phyloP scores from a whole-genome alignment of 2,113 vertebrate genomes.

The Pardalotus punctatus region DNA sequence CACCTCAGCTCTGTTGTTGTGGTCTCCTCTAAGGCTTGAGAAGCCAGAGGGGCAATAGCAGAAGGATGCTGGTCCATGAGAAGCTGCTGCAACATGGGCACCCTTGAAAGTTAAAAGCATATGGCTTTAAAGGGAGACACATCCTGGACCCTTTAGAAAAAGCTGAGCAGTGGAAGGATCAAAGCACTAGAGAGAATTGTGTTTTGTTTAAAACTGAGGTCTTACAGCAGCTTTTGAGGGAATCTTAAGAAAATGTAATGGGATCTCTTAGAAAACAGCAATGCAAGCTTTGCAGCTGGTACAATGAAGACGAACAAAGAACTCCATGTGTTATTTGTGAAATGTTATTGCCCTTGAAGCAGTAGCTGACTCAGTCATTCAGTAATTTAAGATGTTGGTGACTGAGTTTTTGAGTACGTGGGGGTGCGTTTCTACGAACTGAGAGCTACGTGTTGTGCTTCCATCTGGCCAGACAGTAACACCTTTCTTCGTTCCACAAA shows the following conservation, averaged over 20 bases:
- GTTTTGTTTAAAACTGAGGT: slow-evolving; percentile 5
- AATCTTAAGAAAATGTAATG: not conserved
- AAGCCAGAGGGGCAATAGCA: not conserved
- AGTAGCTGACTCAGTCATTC: not conserved
- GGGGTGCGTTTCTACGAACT: not conserved
- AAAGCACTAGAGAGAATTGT: not conserved
- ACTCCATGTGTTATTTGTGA: not conserved
- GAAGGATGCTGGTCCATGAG: not conserved
- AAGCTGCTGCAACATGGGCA: not conserved
- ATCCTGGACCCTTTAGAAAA: not conserved
- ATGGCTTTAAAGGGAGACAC: not conserved
- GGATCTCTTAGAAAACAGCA: slow-evolving; percentile 1
- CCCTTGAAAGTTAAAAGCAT: not conserved
- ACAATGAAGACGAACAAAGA: not conserved
- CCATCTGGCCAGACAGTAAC: not conserved
- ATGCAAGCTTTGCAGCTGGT: not conserved
- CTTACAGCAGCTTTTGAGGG: slow-evolving; percentile 4
- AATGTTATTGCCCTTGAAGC: not conserved
- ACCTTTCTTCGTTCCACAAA: not conserved
- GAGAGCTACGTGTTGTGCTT: not conserved
- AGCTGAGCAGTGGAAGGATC: not conserved
- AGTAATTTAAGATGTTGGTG: not conserved
- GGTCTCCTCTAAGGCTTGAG: not conserved
- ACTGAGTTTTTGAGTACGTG: not conserved
- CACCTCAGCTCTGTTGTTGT: not conserved